Base-by-base conservation (phyloP, 92 coral and sea anemone species). In the Galaxea fascicularis region DNA sequence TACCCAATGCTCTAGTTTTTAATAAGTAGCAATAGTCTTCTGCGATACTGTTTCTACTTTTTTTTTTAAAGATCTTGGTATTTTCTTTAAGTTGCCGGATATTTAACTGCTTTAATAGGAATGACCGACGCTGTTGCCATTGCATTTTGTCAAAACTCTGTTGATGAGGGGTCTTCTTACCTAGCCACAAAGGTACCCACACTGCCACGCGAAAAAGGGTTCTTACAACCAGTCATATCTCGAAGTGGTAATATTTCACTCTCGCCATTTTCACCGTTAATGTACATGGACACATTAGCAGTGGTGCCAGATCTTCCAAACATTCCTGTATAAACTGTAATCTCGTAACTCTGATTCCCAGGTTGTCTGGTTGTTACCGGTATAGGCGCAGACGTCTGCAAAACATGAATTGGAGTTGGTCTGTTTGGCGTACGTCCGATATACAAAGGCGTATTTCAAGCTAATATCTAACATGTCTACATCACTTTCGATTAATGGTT, bases 301-400 rank as follows among this genome's bases (percentile, higher is more conserved):
- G 98, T 91, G 20, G 98, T 95, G 6, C 97, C 98, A 26, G 97
- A 94, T 18, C 89, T 73, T 11, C 91, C 77, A 57, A 90, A 93
- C 66, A 89, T 72, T 17, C 98, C 98, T 47, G 98, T 95, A 51
- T 87, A 91, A 45, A 95, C 91, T 20, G 89, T 89, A 41, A 95
- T 76, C 75, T 95, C 94, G 81, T 95, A 95, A 57, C 57, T 79
- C 39, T 86, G 86, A 27, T 85, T 71, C 12, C 93, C 95, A 68
- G 69, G 21, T 18, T 21, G 54, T 14, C 28, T 72, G 16, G 79
- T 82, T 45, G 64, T 78, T 7, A 82, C 86, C 13, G 79, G 79
- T 21, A 82, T 82, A 8, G 78, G 30, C 58, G 39, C 56, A 35
- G 86, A 59, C 18, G 59, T 15, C 86, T 82, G 79, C 57, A 44